These are phyloP conservation scores for Drosophila macrospina DNA, from an alignment of 2,888 invertebrate species.

Conservation along the genomic window DNA sequence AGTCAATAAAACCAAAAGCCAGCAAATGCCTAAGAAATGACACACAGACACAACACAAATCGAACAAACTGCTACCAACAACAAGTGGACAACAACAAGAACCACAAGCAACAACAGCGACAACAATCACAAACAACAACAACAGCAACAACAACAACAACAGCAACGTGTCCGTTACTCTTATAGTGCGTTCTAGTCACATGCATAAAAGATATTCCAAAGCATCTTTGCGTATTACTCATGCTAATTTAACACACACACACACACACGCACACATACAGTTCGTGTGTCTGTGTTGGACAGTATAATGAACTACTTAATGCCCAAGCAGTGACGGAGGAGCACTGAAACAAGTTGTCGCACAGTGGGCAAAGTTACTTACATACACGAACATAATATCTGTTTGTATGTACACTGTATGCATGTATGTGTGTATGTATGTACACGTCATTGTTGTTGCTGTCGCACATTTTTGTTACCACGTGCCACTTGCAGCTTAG, in stretches of 20 bases:
- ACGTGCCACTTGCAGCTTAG: constrained; percentile 67
- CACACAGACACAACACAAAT: constrained; percentile 48
- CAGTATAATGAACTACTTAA: constrained; percentile 76
- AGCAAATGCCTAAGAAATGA: constrained; percentile 74
- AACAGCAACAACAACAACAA: constrained; percentile 17
- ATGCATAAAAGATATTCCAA: constrained; percentile 31
- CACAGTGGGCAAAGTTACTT: constrained; percentile 49
- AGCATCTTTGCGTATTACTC: constrained; percentile 63
- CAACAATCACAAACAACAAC: constrained; percentile 19
- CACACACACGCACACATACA: constrained; percentile 24
- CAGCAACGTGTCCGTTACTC: constrained; percentile 42
- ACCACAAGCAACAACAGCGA: constrained; percentile 19
- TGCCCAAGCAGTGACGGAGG: constrained; percentile 35
- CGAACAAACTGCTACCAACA: constrained; percentile 50
- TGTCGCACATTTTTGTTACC: constrained; percentile 44
- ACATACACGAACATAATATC: constrained; percentile 5
- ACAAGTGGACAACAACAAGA: constrained; percentile 61
- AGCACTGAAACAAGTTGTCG: constrained; percentile 65
- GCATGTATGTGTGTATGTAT: neutral
- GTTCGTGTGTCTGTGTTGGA: constrained; percentile 36
- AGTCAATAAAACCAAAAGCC: constrained; percentile 66
- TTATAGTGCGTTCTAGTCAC: constrained; percentile 37
- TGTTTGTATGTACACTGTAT: constrained; percentile 7
- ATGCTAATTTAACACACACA: constrained; percentile 60
- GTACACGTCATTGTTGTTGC: constrained; percentile 30